Percentiles rank a stretch among this genome's conserved stretches.
These are phyloP conservation scores for Sarcophaga variegata DNA, from an alignment of 2,888 invertebrate genomes.

Conservation along the genomic window DNA sequence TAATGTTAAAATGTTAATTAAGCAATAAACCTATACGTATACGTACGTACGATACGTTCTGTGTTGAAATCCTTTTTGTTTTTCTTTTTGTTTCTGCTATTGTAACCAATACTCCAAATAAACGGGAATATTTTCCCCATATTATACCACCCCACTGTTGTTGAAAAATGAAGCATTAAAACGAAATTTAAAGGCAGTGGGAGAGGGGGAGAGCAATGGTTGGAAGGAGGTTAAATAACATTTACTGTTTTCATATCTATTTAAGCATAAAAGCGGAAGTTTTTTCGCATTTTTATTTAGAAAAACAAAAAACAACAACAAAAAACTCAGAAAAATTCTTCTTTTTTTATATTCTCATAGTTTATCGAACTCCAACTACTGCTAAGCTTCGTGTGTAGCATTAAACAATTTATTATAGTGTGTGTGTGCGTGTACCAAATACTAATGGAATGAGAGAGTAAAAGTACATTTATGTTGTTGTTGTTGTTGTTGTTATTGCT, in stretches of 20 bases:
- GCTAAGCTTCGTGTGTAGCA: neutral
- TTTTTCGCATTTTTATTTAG: slow-evolving; percentile 19
- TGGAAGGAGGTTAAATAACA: neutral
- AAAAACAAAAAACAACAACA: neutral
- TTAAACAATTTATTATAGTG: neutral
- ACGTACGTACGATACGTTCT: neutral
- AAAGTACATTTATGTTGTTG: too few relatives aligned
- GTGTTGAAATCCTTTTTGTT: neutral
- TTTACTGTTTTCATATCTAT: slow-evolving; percentile 21
- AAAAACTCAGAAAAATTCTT: too few relatives aligned
- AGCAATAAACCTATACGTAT: neutral
- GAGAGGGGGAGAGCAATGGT: neutral
- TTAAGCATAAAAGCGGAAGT: slow-evolving; percentile 52
- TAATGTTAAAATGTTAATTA: neutral
- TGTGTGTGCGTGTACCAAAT: neutral
- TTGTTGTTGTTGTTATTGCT: neutral
- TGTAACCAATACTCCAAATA: neutral
- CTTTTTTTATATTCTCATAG: slow-evolving; percentile 11
- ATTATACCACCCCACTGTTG: neutral
- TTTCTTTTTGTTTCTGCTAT: too few relatives aligned
- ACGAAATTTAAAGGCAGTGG: neutral
- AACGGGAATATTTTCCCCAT: neutral
- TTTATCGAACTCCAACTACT: slow-evolving; percentile 26
- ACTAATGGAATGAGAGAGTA: neutral
- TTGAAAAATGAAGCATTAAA: slow-evolving; percentile 15